phyloP scores from a whole-genome alignment of 2,888 invertebrate genomes.

The Gerris lacustris region DNA sequence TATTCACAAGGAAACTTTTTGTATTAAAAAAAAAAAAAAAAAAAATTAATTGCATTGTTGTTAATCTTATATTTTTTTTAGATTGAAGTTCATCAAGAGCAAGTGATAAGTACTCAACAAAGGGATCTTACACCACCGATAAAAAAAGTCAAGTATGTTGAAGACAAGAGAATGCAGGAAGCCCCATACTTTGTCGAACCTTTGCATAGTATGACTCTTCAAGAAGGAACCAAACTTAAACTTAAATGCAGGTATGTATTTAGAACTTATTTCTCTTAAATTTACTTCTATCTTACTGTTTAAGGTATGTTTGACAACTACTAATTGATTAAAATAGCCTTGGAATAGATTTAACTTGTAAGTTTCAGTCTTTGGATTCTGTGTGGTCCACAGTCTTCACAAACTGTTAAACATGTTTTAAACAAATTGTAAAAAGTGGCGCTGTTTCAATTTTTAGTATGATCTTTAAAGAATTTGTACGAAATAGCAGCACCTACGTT shows the following conservation, averaged over 20 bases:
- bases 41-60: background rate
- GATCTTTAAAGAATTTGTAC: no score
- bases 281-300: constrained; percentile 47
- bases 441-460: no score
- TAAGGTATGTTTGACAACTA: no score
- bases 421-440: no score
- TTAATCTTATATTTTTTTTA: constrained; percentile 13
- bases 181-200: constrained; percentile 48
- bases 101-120: constrained; percentile 18
- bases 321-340: no score
- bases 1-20: no score
- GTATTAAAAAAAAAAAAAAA: background rate
- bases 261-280: constrained; percentile 32
- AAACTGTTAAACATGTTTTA: no score
- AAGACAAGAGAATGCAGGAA: constrained; percentile 34
- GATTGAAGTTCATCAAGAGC: constrained; percentile 26
- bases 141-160: constrained; percentile 35
- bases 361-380: no score
- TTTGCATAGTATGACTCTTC: constrained; percentile 50
- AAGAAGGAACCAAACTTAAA: constrained; percentile 48
- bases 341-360: no score
- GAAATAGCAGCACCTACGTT: no score
- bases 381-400: no score
- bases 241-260: constrained; percentile 39
- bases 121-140: constrained; percentile 30